phyloP scores from a whole-genome alignment of 2,888 invertebrate species.

The Congeria kusceri region DNA sequence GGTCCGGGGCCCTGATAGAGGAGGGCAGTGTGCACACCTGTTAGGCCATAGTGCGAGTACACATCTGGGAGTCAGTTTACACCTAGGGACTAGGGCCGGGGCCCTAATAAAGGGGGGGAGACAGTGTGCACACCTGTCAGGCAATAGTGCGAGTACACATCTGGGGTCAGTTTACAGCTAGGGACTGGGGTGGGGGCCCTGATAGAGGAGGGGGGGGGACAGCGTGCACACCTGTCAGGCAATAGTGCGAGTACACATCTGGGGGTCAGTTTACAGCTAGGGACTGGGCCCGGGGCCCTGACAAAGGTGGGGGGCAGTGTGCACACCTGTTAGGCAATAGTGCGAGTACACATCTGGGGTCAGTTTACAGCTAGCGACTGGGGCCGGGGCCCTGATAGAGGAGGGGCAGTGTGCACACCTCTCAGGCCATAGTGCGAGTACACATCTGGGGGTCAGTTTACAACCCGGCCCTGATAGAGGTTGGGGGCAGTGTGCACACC shows the following conservation, averaged over 20 bases:
- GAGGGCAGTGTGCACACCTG: slow-evolving; percentile 97
- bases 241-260: slow-evolving; percentile 87
- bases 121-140: too few relatives aligned
- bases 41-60: slow-evolving; percentile 90
- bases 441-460: background rate
- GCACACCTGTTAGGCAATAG: slow-evolving; percentile 95
- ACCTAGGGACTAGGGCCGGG: too few relatives aligned
- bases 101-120: too few relatives aligned
- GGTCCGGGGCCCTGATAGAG: slow-evolving; percentile 83
- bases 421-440: slow-evolving; percentile 91
- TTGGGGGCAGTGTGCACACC: slow-evolving; percentile 96
- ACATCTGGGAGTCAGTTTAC: background rate
- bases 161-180: too few relatives aligned
- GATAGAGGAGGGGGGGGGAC: slow-evolving; percentile 98
- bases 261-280: background rate
- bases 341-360: slow-evolving; percentile 86
- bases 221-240: slow-evolving; percentile 97
- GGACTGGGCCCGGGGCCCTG: slow-evolving; percentile 97
- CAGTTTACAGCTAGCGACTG: background rate
- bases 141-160: too few relatives aligned
- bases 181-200: slow-evolving; percentile 98
- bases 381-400: slow-evolving; percentile 91
- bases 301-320: slow-evolving; percentile 99
- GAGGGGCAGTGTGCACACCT: slow-evolving; percentile 96
- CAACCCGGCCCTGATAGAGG: too few relatives aligned